Base-by-base conservation (phyloP, 2,888 invertebrate genomes). In the Geophilus truncorum region DNA sequence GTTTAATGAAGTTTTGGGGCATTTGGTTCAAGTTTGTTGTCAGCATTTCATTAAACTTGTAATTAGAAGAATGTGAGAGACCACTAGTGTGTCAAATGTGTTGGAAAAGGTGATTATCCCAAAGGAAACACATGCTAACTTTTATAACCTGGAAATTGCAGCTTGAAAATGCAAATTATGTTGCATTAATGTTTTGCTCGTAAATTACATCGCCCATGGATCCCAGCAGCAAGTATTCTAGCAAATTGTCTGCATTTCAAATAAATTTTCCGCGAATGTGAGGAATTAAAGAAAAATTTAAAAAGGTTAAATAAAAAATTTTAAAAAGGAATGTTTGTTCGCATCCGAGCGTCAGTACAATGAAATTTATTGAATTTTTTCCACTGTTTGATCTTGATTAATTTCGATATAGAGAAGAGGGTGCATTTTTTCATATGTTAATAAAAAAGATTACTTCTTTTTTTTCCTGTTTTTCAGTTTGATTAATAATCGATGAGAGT, bases 1-100 rank as follows among this genome's bases (percentile, higher is more conserved):
- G 57, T 57, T 57, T 57, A 57, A 57, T 57, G 57, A 57, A 57
- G 57, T 57, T 57, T 57, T 57, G 57, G 57, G 57, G 57, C 57
- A 57, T 57, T 57, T 57, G 57, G 57, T 57, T 57, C 57, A 57
- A 57, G 57, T 57, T 57, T 57, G 57, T 57, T 57, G 57, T 57
- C 57, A 57, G 57, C 57, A 57, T 57, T 57, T 57, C 57, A 57
- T 57, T 57, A 57, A 57, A 57, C 57, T 57, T 18, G 57, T 57
- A 57, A 57, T 57, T 57, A 57, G 57, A 21, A 57, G 57, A 57
- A 57, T 57, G 57, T 57, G 57, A 57, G 57, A 57, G 57, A 57
- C 57, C 57, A 57, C 57, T 57, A 21, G 57, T 57, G 57, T 57
- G 57, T 57, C 57, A 57, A 57, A 57, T 57, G 57, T 57, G 57